Conservation (phyloP, 2,797 vertebrate genomes). For the Myripristis murdjan region DNA sequence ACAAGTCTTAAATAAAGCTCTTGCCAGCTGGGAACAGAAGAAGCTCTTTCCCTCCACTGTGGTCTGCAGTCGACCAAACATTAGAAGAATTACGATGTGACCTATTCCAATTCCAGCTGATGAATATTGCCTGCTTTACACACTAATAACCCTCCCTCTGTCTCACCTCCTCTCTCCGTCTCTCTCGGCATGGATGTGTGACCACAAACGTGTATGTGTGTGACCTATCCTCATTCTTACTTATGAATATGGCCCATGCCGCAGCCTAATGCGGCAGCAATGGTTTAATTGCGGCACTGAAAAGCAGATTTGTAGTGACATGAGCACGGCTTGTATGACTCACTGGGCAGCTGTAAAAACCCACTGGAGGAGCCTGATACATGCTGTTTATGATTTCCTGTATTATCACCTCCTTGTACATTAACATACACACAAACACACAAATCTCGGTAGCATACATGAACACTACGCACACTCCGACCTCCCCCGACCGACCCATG, state of each 20-base stretch:
- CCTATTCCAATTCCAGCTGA: too few relatives aligned
- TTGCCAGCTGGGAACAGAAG: too few relatives aligned
- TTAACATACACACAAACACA: too few relatives aligned
- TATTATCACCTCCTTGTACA: too few relatives aligned
- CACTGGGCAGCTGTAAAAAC: constrained; percentile 1
- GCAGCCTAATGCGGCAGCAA: not conserved
- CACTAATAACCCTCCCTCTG: not conserved
- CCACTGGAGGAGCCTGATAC: constrained; percentile 2
- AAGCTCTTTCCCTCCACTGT: too few relatives aligned
- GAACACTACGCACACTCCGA: too few relatives aligned
- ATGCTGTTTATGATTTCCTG: not conserved
- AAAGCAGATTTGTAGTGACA: not conserved
- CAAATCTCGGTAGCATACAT: too few relatives aligned
- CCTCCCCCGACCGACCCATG: too few relatives aligned
- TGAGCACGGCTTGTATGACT: not conserved
- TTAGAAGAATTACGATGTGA: too few relatives aligned
- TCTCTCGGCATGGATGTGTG: not conserved
- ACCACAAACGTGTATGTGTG: not conserved
- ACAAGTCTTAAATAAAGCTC: too few relatives aligned
- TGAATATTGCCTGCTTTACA: too few relatives aligned
- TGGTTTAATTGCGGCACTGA: not conserved
- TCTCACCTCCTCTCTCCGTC: not conserved
- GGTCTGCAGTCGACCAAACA: too few relatives aligned
- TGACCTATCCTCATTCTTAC: constrained; percentile 7
- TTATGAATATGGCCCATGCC: not conserved